Conservation (phyloP, 2,113 vertebrate species). For the Aegypius monachus region DNA sequence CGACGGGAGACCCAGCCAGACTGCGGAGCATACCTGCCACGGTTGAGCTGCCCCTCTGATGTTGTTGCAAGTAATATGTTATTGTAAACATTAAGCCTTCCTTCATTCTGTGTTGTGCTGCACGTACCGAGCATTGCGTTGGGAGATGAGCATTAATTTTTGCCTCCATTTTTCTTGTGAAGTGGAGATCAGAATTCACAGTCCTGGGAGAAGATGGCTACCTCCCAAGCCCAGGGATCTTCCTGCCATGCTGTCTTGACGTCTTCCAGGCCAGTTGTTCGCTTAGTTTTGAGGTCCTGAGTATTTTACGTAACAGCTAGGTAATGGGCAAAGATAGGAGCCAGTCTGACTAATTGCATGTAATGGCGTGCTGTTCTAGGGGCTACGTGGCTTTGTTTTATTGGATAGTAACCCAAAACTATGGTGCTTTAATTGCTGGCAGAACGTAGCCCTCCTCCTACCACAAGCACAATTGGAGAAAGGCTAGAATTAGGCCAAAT, state of each 20-base stretch:
- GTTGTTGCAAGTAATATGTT: rapidly evolving
- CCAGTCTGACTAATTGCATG: rapidly evolving
- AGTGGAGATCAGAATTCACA: neutral
- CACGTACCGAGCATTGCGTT: rapidly evolving
- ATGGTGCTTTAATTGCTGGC: neutral
- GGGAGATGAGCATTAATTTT: neutral
- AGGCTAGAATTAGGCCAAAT: neutral
- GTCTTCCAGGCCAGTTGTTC: neutral
- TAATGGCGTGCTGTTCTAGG: neutral
- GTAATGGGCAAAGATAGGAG: neutral
- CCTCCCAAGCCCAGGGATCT: neutral
- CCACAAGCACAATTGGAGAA: neutral
- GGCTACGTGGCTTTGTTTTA: neutral
- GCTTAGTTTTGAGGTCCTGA: neutral
- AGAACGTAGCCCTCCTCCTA: neutral
- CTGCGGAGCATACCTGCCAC: neutral
- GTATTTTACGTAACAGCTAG: neutral
- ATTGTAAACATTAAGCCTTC: too few species aligned
- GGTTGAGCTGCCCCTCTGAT: neutral
- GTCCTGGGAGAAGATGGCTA: neutral
- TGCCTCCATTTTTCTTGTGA: neutral
- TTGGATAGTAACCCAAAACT: neutral
- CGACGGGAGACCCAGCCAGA: neutral
- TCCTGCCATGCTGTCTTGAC: neutral
- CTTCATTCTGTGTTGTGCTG: rapidly evolving